Evolutionary conservation across 2,888 invertebrate genomes (phyloP).

Genomic region (Drosophila testacea): DNA sequence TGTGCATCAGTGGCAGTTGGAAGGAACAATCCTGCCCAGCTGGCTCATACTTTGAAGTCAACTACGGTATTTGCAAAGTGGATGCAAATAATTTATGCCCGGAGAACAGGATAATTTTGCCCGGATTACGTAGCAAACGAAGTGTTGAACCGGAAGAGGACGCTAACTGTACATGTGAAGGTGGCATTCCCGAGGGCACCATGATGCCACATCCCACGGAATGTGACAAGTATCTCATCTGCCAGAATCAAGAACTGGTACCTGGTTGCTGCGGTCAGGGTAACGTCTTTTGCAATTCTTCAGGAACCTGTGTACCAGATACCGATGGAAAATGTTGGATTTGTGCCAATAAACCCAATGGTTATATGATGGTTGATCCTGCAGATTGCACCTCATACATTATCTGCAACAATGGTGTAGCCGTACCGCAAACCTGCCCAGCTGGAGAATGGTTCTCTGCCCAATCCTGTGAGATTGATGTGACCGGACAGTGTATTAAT

Average conservation of each 20-base stretch:
- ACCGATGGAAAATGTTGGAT: slow-evolving; percentile 59
- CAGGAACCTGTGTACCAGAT: slow-evolving; percentile 64
- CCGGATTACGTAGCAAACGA: slow-evolving; percentile 39
- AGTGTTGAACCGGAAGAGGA: slow-evolving; percentile 27
- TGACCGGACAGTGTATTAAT: slow-evolving; percentile 76
- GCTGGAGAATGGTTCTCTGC: slow-evolving; percentile 70
- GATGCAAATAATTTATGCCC: slow-evolving; percentile 52
- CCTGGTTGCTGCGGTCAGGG: slow-evolving; percentile 72
- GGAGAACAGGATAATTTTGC: slow-evolving; percentile 32
- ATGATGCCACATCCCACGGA: slow-evolving; percentile 57
- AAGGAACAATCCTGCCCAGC: slow-evolving; percentile 46
- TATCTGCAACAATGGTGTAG: slow-evolving; percentile 68
- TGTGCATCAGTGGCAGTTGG: slow-evolving; percentile 59
- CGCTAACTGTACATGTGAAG: slow-evolving; percentile 55
- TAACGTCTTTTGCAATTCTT: slow-evolving; percentile 61
- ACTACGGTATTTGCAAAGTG: slow-evolving; percentile 45
- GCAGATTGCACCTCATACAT: slow-evolving; percentile 70
- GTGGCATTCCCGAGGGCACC: slow-evolving; percentile 62
- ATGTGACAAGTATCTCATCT: slow-evolving; percentile 72
- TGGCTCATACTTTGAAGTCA: slow-evolving; percentile 61
- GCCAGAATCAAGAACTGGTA: slow-evolving; percentile 59
- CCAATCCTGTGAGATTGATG: slow-evolving; percentile 59
- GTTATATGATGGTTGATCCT: slow-evolving; percentile 63
- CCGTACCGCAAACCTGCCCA: slow-evolving; percentile 52
- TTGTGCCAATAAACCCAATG: slow-evolving; percentile 71